Evolutionary conservation across 2,888 invertebrate genomes (phyloP).

Genomic region (Rugalucina vietnamica): DNA sequence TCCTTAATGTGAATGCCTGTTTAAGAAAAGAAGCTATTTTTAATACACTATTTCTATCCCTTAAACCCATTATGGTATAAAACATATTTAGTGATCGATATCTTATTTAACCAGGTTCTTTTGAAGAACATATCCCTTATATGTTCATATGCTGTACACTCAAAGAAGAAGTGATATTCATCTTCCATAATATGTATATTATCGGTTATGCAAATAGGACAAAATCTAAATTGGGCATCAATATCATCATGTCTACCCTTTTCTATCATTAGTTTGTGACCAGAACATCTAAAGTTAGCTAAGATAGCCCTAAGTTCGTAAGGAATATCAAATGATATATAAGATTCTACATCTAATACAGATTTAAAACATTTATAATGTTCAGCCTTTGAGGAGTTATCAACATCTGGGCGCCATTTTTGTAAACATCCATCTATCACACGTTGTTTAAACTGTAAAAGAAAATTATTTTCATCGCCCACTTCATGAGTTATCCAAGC

Average conservation of each 20-base stretch:
- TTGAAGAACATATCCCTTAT: background rate
- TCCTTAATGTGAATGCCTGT: background rate
- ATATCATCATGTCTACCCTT: background rate
- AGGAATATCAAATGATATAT: background rate
- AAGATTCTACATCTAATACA: background rate
- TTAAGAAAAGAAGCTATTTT: background rate
- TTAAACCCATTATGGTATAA: background rate
- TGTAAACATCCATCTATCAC: background rate
- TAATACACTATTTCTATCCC: background rate
- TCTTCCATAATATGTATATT: background rate
- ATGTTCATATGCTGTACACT: background rate
- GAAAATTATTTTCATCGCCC: constrained; percentile 7
- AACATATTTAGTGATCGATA: background rate
- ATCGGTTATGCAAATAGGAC: background rate
- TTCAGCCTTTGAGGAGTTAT: background rate
- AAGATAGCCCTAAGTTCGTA: background rate
- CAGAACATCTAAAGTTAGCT: background rate
- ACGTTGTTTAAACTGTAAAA: background rate
- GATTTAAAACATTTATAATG: background rate
- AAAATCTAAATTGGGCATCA: background rate
- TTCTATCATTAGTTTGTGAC: background rate
- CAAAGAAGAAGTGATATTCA: background rate
- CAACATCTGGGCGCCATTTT: background rate
- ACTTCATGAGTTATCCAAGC: constrained; percentile 22
- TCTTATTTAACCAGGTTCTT: background rate